Percentiles rank a stretch among this genome's conserved stretches.
phyloP scores from a whole-genome alignment of 1,140 invertebrate genomes.

The Bilobella aurantiaca region DNA sequence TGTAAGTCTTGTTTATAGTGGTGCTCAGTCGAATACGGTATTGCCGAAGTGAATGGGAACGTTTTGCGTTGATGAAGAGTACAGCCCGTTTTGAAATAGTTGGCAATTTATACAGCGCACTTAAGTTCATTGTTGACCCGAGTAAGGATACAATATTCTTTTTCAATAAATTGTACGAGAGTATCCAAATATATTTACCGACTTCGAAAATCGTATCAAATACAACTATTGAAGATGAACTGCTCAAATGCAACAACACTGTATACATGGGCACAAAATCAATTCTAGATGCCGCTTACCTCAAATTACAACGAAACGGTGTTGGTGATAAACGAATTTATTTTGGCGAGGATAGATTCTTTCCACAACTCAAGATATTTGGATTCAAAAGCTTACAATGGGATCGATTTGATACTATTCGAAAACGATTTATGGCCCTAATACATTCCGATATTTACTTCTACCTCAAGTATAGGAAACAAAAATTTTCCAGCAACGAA shows the following conservation, averaged over 20 bases:
- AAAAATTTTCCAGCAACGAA: no score
- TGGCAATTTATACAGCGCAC: no score
- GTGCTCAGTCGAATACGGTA: no score
- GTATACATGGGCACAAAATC: not conserved
- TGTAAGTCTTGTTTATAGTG: no score
- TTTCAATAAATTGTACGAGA: not conserved
- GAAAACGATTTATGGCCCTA: not conserved
- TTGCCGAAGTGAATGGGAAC: no score
- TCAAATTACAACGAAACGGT: no score
- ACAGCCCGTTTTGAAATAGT: no score
- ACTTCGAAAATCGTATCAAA: not conserved
- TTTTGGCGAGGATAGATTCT: not conserved
- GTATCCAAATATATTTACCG: not conserved
- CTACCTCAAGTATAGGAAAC: not conserved
- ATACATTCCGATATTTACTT: not conserved
- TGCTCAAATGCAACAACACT: not conserved
- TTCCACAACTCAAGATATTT: not conserved
- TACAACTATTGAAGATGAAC: not conserved
- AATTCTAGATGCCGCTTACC: not conserved
- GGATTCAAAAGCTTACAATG: not conserved
- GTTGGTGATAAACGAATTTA: not conserved
- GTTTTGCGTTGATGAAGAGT: no score
- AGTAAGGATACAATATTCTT: not conserved
- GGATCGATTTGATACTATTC: not conserved
- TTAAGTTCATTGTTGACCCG: not conserved